phyloP scores from a whole-genome alignment of 2,113 vertebrate genomes.

The Tringa solitaria region DNA sequence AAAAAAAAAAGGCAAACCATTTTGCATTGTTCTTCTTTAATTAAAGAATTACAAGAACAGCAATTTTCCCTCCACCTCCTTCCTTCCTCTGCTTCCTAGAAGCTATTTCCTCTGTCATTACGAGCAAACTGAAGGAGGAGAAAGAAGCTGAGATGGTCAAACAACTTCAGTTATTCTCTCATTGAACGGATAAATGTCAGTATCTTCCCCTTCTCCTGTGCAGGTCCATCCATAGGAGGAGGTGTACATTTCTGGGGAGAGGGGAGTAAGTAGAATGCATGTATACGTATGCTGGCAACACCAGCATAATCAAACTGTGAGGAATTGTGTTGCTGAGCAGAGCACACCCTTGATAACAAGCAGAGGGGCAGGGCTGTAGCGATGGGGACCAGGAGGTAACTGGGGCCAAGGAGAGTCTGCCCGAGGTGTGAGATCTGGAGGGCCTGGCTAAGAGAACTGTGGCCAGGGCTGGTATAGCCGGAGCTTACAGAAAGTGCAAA shows the following conservation, averaged over 20 bases:
- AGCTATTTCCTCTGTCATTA: background rate
- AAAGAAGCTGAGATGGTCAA: background rate
- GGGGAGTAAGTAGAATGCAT: background rate
- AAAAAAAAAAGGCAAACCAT: background rate
- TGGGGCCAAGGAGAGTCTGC: fast-evolving
- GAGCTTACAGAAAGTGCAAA: background rate
- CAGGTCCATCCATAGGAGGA: background rate
- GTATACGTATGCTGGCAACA: fast-evolving
- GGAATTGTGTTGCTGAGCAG: background rate
- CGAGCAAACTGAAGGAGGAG: background rate
- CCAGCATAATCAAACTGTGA: background rate
- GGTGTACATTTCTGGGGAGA: background rate
- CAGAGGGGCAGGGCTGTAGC: background rate
- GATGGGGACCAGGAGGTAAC: background rate
- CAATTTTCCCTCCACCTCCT: background rate
- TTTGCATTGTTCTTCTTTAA: background rate
- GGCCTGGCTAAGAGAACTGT: background rate
- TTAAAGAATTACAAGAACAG: background rate
- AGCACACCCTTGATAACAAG: background rate
- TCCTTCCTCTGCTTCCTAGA: background rate
- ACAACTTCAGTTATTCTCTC: background rate
- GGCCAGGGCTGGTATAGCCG: fast-evolving
- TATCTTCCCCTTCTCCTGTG: background rate
- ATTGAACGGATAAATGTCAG: background rate
- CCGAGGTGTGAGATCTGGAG: background rate